Evolutionary conservation across 2,113 vertebrate genomes (phyloP).

Genomic region (Rhagologus leucostigma): DNA sequence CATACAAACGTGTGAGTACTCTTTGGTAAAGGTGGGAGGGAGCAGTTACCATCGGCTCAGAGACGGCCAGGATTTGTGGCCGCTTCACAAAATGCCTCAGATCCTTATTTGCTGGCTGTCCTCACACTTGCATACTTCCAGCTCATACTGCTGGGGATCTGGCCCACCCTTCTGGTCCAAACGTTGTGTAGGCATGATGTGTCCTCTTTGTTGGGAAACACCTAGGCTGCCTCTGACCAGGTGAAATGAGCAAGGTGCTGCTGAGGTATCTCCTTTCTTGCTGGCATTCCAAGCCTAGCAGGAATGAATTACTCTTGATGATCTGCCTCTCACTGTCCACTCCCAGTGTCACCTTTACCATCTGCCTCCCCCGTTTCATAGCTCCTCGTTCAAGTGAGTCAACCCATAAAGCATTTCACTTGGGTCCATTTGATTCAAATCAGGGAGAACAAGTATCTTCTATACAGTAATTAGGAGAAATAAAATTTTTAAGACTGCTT

Average conservation of each 20-base stretch:
- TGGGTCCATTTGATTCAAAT: not conserved
- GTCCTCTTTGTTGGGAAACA: not conserved
- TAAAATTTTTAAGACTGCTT: not conserved
- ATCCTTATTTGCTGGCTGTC: fast-evolving
- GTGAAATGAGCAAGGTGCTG: not conserved
- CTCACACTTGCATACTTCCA: not conserved
- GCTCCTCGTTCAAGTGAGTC: not conserved
- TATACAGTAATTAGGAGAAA: not conserved
- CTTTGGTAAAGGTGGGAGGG: not conserved
- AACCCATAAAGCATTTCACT: not conserved
- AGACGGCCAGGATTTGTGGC: not conserved
- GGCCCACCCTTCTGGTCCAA: not conserved
- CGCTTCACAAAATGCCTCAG: fast-evolving
- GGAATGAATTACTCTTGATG: not conserved
- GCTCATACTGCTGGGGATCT: not conserved
- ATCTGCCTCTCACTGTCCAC: not conserved
- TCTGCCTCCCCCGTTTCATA: not conserved
- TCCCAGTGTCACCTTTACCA: not conserved
- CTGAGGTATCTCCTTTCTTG: not conserved
- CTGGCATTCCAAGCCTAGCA: not conserved
- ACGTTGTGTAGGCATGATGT: fast-evolving
- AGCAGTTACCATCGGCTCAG: fast-evolving
- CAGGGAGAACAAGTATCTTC: not conserved
- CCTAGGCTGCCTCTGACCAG: not conserved
- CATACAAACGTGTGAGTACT: not conserved